phyloP scores from a whole-genome alignment of 2,113 vertebrate species.

The Macroglossus sobrinus region DNA sequence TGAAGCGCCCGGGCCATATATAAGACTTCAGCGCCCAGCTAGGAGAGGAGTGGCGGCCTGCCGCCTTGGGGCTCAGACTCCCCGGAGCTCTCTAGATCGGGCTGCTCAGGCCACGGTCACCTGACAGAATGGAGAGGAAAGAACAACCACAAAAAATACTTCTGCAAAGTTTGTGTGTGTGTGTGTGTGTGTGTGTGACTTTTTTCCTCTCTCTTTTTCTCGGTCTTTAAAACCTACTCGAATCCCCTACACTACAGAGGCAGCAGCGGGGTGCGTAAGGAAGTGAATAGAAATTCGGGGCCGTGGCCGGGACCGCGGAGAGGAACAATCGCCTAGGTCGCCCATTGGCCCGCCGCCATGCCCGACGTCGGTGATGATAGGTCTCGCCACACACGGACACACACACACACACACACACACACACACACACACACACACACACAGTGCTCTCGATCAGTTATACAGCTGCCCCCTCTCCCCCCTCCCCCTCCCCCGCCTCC shows the following conservation, averaged over 20 bases:
- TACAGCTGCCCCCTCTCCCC: neutral
- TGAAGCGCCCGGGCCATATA: slow-evolving; percentile 89
- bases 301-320: slow-evolving; percentile 87
- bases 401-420: neutral
- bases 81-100: slow-evolving; percentile 90
- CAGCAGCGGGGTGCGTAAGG: slow-evolving; percentile 91
- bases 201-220: neutral
- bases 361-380: slow-evolving; percentile 94
- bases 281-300: slow-evolving; percentile 93
- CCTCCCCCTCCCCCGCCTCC: neutral
- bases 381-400: slow-evolving; percentile 80
- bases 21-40: slow-evolving; percentile 93
- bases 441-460: neutral
- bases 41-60: slow-evolving; percentile 92
- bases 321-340: slow-evolving; percentile 89
- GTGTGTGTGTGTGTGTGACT: neutral
- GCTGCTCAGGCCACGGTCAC: slow-evolving; percentile 91
- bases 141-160: slow-evolving; percentile 81
- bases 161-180: slow-evolving; percentile 65
- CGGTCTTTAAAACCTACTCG: slow-evolving; percentile 85
- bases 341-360: slow-evolving; percentile 89
- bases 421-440: neutral
- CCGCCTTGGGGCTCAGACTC: slow-evolving; percentile 88
- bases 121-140: slow-evolving; percentile 91
- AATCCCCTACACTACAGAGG: slow-evolving; percentile 89